Evolutionary conservation across 2,888 invertebrate species (phyloP), one percentile per base, ranked within the genome.

Genomic region (Embidobia sp.): DNA sequence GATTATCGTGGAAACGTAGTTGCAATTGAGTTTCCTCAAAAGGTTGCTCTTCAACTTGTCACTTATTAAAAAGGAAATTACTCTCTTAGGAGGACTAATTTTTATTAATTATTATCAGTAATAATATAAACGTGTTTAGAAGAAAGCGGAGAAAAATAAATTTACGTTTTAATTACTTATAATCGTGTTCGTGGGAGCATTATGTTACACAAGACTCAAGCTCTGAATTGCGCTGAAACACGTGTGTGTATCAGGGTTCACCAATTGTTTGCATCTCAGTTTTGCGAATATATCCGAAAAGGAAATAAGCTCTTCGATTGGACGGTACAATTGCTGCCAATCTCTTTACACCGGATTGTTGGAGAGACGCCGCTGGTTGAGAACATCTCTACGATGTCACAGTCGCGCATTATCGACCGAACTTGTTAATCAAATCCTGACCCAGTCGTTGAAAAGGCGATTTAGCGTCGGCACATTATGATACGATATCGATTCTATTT

Each of bases 241-340:
- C n/a, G n/a, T n/a, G n/a, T n/a, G 15, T 33, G 49, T 63, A 37
- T 63, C 49, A 10, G 29, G 22, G 22, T 22, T 22, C 6, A 22
- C 2, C 49, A 13, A 64, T 51, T 64, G 51, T 64, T 31, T 51
- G 40, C 33, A 51, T 51, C 16, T 29, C 26, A 35, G 35, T 26
- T 66, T 27, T 11, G 66, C 18, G 11, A 35, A 22, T 35, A 18
- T 35, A 53, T 53, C 51, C 59, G 76, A 79, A 70, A 63, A 66
- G 79, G 78, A 81, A 82, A 82, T 80, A 80, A 75, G 61, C 80
- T 79, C 80, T 78, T 66, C 78, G 66, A 81, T 81, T 69, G 73
- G 80, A 79, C 74, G 57, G 44, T 63, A 67, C 53, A 13, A n/a
- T n/a, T 57, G 48, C 55, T 48, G 79, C 49, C 78, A 79, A 75